Base-by-base conservation (phyloP, 2,113 vertebrate genomes). In the Cavia porcellus region DNA sequence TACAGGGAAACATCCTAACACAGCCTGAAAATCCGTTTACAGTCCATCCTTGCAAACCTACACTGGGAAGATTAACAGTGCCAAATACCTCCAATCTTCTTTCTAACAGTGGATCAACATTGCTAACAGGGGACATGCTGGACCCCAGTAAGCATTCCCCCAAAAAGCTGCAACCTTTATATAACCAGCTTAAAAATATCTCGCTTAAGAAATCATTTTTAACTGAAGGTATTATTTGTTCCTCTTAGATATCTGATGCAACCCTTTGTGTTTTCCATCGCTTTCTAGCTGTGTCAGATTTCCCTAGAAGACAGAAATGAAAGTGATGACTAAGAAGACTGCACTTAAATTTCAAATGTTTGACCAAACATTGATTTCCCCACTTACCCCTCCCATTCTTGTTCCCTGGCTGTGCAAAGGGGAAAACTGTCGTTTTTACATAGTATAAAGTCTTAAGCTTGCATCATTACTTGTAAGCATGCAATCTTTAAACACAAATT, bases 261-360 rank as follows among this genome's bases (percentile, higher is more conserved):
- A 96, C 80, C 20, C 88, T 80, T 74, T 96, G 62, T 47, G 85
- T 70, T 93, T 97, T 90, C 55, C 86, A 95, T 89, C 85, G 94
- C 95, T 96, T 98, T 97, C 95, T 97, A 97, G 86, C 96, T 89
- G 94, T 55, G 89, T 57, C 28, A 98, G 89, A 45, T 94, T 97
- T 97, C 96, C 95, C 74, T 98, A 97, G 97, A 96, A 97, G 90
- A 96, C 87, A 92, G 85, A 97, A 98, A 98, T 81, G 64, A 94
- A 96, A 98, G 68, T 94, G 96, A 93, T 96, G 90, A 98, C 91
- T 97, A 96, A 97, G 75, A 95, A 64, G 94, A 14, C 1, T 32
- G 82, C 68, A 66, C 79, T 98, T 79, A 66, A 95, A 95, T 97
- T 95, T 96, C 82, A 96, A 89, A 87, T 92, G 50, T 97, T 93